A percentile compares a stretch with the other conserved stretches of the same genome.
These are phyloP conservation scores for Thereva unica DNA, from an alignment of 2,888 invertebrate genomes.

Conservation along the genomic window DNA sequence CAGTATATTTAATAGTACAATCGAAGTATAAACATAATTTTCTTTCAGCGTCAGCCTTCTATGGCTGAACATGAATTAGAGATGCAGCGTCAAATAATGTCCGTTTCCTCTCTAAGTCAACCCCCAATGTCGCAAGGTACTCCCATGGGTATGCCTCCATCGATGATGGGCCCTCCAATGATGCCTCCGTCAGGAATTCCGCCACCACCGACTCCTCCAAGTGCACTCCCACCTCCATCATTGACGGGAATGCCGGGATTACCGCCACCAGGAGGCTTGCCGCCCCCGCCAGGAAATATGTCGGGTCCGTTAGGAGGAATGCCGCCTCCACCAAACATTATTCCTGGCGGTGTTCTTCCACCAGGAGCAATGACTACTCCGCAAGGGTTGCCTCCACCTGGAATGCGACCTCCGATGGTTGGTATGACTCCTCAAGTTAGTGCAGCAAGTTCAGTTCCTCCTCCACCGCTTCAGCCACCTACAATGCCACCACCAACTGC, in stretches of 20 bases:
- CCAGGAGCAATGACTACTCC: slow-evolving; percentile 46
- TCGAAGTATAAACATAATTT: background rate
- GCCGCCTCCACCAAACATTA: slow-evolving; percentile 54
- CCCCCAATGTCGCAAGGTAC: slow-evolving; percentile 17
- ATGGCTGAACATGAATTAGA: slow-evolving; percentile 48
- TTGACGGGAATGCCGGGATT: slow-evolving; percentile 9
- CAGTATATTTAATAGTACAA: no score
- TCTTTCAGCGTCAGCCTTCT: slow-evolving; percentile 31
- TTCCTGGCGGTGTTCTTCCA: slow-evolving; percentile 53
- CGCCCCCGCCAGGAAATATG: slow-evolving; percentile 51
- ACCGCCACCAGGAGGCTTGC: slow-evolving; percentile 18
- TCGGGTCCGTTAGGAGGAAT: slow-evolving; percentile 44
- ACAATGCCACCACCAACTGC: slow-evolving; percentile 1
- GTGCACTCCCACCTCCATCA: slow-evolving; percentile 36
- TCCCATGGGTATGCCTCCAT: slow-evolving; percentile 49
- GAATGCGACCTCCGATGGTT: slow-evolving; percentile 10
- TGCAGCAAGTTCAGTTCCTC: background rate
- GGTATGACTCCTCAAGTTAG: background rate
- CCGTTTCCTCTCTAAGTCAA: slow-evolving; percentile 44
- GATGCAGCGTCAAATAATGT: slow-evolving; percentile 49
- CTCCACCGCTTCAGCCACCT: background rate
- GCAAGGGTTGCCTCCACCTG: slow-evolving; percentile 16
- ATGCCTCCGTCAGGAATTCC: slow-evolving; percentile 35
- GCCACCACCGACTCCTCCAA: slow-evolving; percentile 39
- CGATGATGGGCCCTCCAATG: slow-evolving; percentile 46